Evolutionary conservation across 2,797 vertebrate genomes (phyloP).

Genomic region (Artibeus lituratus): DNA sequence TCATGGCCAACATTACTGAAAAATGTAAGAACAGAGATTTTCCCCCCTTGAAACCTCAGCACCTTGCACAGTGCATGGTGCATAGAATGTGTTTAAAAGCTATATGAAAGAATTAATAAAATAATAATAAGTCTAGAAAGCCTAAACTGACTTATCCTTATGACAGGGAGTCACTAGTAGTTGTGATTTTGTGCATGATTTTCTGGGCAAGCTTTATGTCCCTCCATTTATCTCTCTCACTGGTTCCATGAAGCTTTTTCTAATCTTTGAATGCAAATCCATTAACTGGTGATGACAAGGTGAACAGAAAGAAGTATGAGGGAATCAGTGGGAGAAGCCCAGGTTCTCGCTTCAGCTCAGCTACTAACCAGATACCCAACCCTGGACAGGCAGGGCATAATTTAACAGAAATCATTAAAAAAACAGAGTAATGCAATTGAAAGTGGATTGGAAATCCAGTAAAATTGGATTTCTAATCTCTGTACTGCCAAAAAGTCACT

Average conservation of each 20-base stretch:
- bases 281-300: background rate
- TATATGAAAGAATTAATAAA: background rate
- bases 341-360: background rate
- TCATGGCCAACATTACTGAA: background rate
- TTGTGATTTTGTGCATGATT: background rate
- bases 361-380: background rate
- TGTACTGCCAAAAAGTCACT: background rate
- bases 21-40: background rate
- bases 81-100: background rate
- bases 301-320: background rate
- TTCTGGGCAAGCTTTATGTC: background rate
- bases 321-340: background rate
- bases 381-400: background rate
- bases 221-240: background rate
- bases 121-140: background rate
- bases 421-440: slow-evolving; percentile 42
- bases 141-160: background rate
- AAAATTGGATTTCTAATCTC: slow-evolving; percentile 59
- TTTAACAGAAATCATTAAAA: slow-evolving; percentile 55
- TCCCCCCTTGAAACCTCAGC: background rate
- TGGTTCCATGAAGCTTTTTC: background rate
- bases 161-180: background rate
- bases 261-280: background rate
- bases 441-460: slow-evolving; percentile 48
- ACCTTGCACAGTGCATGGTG: background rate